Conservation (phyloP, 2,888 invertebrate species). For the Phyllotreta striolata region DNA sequence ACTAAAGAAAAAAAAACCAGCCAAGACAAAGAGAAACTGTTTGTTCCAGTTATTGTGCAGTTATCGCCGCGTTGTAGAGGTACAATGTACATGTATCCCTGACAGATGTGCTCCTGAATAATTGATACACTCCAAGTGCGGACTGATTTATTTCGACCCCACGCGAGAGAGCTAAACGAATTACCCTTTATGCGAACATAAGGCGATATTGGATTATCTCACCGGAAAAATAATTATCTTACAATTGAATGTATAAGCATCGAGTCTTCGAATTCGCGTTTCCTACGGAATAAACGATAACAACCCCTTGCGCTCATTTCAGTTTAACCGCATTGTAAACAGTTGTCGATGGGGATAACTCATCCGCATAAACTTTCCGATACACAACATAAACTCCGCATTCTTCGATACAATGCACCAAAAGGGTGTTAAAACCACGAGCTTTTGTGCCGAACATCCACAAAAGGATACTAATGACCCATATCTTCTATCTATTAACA, state of each 20-base stretch:
- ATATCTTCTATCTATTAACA: too few species aligned
- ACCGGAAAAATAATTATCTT: slow-evolving; percentile 36
- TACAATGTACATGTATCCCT: slow-evolving; percentile 53
- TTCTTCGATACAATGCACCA: slow-evolving; percentile 43
- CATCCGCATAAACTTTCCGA: slow-evolving; percentile 47
- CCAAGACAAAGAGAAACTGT: slow-evolving; percentile 48
- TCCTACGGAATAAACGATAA: too few species aligned
- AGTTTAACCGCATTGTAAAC: slow-evolving; percentile 38
- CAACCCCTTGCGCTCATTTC: too few species aligned
- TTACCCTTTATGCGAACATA: slow-evolving; percentile 45
- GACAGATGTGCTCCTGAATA: slow-evolving; percentile 60
- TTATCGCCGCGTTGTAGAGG: slow-evolving; percentile 47
- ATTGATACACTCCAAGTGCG: slow-evolving; percentile 58
- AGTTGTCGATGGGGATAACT: slow-evolving; percentile 42
- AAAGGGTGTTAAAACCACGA: slow-evolving; percentile 49
- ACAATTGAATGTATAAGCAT: too few species aligned
- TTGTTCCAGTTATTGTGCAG: slow-evolving; percentile 50
- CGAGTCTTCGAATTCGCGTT: too few species aligned
- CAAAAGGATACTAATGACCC: slow-evolving; percentile 36
- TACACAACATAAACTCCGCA: slow-evolving; percentile 51
- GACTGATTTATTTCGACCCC: slow-evolving; percentile 56
- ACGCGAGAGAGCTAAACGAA: slow-evolving; percentile 43
- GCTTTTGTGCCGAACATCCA: slow-evolving; percentile 32
- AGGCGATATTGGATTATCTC: slow-evolving; percentile 42
- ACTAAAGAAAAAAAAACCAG: slow-evolving; percentile 11